Base-by-base conservation (phyloP, 2,797 vertebrate genomes). In the Mus minutoides region DNA sequence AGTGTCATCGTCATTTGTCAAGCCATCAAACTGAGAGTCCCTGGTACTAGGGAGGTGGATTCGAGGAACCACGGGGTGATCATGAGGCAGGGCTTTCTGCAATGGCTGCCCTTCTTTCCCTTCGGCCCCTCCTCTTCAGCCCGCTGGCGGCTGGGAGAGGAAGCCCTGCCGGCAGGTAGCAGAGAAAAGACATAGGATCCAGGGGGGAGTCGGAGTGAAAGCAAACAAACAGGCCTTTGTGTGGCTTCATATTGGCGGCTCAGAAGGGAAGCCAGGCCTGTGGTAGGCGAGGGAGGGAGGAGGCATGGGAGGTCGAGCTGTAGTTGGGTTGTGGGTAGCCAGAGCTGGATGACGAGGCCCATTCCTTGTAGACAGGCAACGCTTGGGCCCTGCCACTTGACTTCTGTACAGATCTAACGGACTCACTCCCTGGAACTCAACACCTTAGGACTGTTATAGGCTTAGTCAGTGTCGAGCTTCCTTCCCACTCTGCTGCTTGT, bases 121-220 rank as follows among this genome's bases (percentile, higher is more conserved):
- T 88, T 94, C 93, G 21, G 87, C 79, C 83, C 95, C 93, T 92
- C 92, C 92, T 91, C 71, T 88, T 92, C 88, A 79, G 87, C 75
- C 89, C 78, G 79, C 92, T 92, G 91, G 82, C 91, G 56, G 88
- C 90, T 88, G 67, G 78, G 86, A 97, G 92, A 97, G 97, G 96
- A 97, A 97, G 96, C 96, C 94, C n/a, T 83, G 96, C 93, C 62
- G 49, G 88, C 97, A 98, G 98, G 97, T 98, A 97, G 96, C 92
- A 40, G 88, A 97, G 96, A 91, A 94, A 89, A 97, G 96, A 97
- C 97, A 92, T 86, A 8, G 69, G 95, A 94, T 97, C 96, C 96
- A 91, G 96, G 88, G 96, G 64, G 96, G 97, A 97, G 92, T 96
- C 60, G 93, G 95, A 82, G 97, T 95, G 96, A 91, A 94, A 96